These are phyloP conservation scores for Lepidochitona cinerea DNA, from an alignment of 2,888 invertebrate species.

Conservation along the genomic window DNA sequence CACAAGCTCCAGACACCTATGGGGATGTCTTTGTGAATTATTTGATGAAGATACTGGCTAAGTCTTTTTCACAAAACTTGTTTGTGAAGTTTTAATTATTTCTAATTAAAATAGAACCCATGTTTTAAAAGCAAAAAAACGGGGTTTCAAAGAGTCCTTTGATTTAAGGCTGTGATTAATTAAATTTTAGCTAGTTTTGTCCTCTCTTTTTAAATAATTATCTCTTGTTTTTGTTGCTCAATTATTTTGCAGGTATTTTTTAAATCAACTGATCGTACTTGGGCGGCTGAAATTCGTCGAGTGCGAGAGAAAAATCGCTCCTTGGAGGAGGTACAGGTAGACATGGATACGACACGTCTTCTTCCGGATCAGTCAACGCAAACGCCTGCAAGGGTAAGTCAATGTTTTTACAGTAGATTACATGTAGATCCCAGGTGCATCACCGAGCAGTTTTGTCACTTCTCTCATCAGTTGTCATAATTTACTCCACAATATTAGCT, in stretches of 20 bases:
- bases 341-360: conserved; percentile 8
- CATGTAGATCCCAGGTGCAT: background rate
- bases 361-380: conserved; percentile 23
- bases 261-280: conserved; percentile 43
- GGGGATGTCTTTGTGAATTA: no score
- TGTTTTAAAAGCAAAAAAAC: no score
- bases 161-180: no score
- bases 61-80: no score
- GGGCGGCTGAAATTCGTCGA: conserved; percentile 42
- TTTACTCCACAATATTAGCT: no score
- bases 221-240: background rate
- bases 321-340: conserved; percentile 12
- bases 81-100: no score
- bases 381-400: conserved; percentile 28
- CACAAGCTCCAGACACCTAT: no score
- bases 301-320: conserved; percentile 37
- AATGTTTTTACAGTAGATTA: background rate
- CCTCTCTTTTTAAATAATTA: background rate
- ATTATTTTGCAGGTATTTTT: conserved; percentile 50
- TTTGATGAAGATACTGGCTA: no score
- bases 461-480: no score
- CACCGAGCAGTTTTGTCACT: background rate
- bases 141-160: no score
- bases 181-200: background rate
- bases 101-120: no score